A percentile compares a stretch with the other conserved stretches of the same genome.
Evolutionary conservation across 2,113 vertebrate genomes (phyloP).

Genomic region (Caretta caretta): DNA sequence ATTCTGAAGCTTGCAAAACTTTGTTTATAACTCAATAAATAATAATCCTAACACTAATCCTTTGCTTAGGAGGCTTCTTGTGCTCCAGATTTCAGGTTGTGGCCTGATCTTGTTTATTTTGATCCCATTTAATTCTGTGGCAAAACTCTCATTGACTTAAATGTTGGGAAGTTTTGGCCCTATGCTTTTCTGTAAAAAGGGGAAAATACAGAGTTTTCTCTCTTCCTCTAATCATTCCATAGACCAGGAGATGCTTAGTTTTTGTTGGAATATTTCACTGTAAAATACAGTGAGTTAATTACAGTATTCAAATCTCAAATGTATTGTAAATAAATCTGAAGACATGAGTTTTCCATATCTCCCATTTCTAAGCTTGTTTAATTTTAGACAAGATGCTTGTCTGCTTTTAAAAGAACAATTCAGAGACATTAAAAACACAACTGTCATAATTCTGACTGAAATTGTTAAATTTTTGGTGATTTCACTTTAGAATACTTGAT

Average conservation of each 20-base stretch:
- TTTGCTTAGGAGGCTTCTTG: not conserved
- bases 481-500: conserved; percentile 20
- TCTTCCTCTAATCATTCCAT: not conserved
- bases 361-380: not conserved
- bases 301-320: conserved; percentile 3
- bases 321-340: conserved; percentile 9
- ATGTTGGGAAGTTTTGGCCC: not conserved
- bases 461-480: conserved; percentile 8
- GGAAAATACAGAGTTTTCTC: not conserved
- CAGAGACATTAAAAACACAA: not conserved
- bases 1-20: not conserved
- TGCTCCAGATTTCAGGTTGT: not conserved
- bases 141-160: not conserved
- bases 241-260: not conserved
- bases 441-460: not conserved
- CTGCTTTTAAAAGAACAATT: not conserved
- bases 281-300: conserved; percentile 5
- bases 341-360: not conserved
- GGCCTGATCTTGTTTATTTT: not conserved
- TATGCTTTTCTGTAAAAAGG: not conserved
- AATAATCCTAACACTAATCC: not conserved
- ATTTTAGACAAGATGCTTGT: not conserved
- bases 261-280: not conserved
- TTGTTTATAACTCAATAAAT: not conserved
- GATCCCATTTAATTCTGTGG: not conserved